Evolutionary conservation across 2,113 vertebrate genomes (phyloP).

Genomic region (Phycodurus eques): DNA sequence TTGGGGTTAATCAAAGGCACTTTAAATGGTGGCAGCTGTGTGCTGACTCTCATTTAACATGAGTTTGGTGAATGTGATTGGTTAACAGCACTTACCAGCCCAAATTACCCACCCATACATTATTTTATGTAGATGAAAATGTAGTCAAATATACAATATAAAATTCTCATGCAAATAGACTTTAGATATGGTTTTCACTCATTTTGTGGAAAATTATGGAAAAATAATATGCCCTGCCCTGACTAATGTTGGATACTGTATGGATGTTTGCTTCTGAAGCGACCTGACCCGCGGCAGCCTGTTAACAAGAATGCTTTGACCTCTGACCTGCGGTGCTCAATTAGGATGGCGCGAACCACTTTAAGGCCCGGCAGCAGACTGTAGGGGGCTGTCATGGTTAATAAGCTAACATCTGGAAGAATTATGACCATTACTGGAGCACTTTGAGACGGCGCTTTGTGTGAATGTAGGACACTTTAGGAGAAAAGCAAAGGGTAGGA

Average conservation of each 20-base stretch:
- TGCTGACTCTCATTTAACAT: too few relatives aligned
- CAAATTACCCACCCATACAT: too few relatives aligned
- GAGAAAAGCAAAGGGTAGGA: conserved; percentile 41
- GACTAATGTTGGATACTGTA: conserved; percentile 49
- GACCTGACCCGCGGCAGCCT: conserved; percentile 52
- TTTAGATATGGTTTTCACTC: not conserved
- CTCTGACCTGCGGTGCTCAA: conserved; percentile 64
- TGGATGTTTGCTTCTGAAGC: conserved; percentile 49
- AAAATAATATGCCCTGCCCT: not conserved
- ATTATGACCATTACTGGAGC: conserved; percentile 62
- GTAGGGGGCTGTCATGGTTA: conserved; percentile 59
- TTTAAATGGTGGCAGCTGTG: too few relatives aligned
- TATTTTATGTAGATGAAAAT: too few relatives aligned
- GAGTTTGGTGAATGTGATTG: too few relatives aligned
- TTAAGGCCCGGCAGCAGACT: conserved; percentile 28
- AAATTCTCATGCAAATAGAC: not conserved
- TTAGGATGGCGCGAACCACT: conserved; percentile 66
- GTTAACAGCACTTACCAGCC: too few relatives aligned
- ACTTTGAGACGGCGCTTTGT: conserved; percentile 54
- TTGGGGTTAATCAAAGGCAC: too few relatives aligned
- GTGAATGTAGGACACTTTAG: conserved; percentile 60
- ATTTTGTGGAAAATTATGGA: not conserved
- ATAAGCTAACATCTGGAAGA: conserved; percentile 73
- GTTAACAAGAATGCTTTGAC: conserved; percentile 60
- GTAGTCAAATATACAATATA: too few relatives aligned